Conservation (phyloP, 2,113 vertebrate genomes). For the Leptodactylus fuscus region DNA sequence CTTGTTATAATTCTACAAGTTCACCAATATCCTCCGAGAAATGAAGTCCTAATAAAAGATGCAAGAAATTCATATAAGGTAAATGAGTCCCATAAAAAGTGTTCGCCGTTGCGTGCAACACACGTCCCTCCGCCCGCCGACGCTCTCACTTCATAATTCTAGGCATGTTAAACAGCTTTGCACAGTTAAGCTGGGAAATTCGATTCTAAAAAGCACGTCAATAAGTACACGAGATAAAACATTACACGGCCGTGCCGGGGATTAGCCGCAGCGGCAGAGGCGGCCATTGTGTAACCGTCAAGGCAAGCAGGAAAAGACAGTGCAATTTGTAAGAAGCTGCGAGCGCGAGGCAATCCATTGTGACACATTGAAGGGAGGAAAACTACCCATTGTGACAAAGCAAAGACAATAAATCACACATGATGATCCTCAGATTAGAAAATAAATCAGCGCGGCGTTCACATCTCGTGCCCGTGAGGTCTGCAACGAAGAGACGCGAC, state of each 20-base stretch:
- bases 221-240: conserved; percentile 51
- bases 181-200: conserved; percentile 48
- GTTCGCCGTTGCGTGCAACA: not conserved
- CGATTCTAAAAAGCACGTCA: conserved; percentile 26
- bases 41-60: not conserved
- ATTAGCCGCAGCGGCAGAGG: conserved; percentile 27
- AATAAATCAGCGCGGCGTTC: conserved; percentile 48
- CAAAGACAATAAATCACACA: conserved; percentile 57
- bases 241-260: conserved; percentile 14
- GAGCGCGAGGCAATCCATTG: conserved; percentile 30
- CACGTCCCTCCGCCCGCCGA: not conserved
- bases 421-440: conserved; percentile 50
- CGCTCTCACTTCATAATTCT: conserved; percentile 17
- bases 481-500: not conserved
- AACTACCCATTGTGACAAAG: conserved; percentile 55
- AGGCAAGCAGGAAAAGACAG: conserved; percentile 47
- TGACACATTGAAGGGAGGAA: conserved; percentile 52
- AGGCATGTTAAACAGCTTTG: conserved; percentile 50
- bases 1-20: not conserved
- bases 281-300: conserved; percentile 40
- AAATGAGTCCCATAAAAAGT: not conserved
- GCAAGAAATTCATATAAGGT: not conserved
- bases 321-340: conserved; percentile 52
- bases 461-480: not conserved
- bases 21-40: too few relatives aligned